Percentiles rank a stretch among this genome's conserved stretches.
Evolutionary conservation across 2,797 vertebrate genomes (phyloP).

Genomic region (Syndactyla subalaris): DNA sequence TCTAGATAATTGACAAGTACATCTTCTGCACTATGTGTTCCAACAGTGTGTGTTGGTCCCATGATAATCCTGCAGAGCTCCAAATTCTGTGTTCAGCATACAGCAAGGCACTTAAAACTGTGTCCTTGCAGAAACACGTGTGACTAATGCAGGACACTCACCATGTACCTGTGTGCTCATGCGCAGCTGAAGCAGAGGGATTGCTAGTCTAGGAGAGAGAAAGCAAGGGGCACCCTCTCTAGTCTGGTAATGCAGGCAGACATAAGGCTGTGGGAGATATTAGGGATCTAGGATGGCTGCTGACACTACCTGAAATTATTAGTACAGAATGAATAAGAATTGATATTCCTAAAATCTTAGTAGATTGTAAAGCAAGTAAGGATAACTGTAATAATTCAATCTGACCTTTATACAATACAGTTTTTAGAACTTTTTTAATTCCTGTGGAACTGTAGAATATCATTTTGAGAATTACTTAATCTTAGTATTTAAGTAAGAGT

Average conservation of each 20-base stretch:
- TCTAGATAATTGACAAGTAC: background rate
- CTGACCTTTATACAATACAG: background rate
- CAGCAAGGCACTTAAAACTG: background rate
- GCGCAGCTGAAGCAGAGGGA: background rate
- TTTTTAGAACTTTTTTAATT: background rate
- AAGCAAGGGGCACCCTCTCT: background rate
- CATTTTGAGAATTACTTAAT: background rate
- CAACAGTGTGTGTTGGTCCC: background rate
- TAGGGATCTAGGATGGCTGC: background rate
- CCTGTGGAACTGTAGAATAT: background rate
- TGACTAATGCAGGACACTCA: background rate
- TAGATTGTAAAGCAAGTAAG: background rate
- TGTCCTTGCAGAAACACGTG: background rate
- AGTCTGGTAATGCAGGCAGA: background rate
- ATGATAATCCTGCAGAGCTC: background rate
- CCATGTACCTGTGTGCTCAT: accelerated
- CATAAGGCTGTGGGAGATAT: background rate
- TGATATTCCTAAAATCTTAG: background rate
- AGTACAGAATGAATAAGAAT: background rate
- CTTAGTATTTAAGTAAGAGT: background rate
- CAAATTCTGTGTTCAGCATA: background rate
- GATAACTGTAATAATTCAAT: background rate
- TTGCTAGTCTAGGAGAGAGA: background rate
- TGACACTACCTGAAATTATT: background rate
- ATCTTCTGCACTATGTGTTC: background rate